Evolutionary conservation across 2,113 vertebrate species (phyloP), one percentile per base, ranked within the genome.

Genomic region (Calidris pygmaea): DNA sequence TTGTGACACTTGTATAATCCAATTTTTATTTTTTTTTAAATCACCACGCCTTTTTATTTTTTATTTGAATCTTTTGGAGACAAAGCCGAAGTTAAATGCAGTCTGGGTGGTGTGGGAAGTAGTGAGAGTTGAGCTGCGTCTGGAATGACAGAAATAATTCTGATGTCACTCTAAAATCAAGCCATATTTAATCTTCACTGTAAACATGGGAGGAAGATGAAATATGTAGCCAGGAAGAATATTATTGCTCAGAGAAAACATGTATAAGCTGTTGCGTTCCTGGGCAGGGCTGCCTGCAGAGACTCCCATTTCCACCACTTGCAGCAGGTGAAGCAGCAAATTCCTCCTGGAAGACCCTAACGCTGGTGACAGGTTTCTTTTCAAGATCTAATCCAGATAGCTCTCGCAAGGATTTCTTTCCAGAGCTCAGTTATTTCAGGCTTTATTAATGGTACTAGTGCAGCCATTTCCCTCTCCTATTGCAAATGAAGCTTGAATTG

Each of bases 401-500:
- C 21, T 62, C 63, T 87, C 6, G 3, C 18, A 83, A 32, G 45
- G 45, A 50, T 84, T 96, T 83, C 10, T 35, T 79, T 62, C 32
- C 87, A 62, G 53, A 87, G 58, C 18, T 66, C 43, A 29, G 30
- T 81, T 92, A 48, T 81, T 91, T 94, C 35, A 43, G 56, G 29
- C 24, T 95, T 96, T 89, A 83, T 94, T 93, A 81, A 86, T 84
- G 60, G 52, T 14, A 16, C 15, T 59, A 29, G 21, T 73, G 29
- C 74, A 87, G 56, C 60, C 34, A 5, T 90, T 93, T 93, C 60
- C 59, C 56, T 72, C 47, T 73, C 0, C 26, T 96, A 53, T 75
- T 18, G 9, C 65, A 78, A 71, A 47, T 55, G 65, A 71, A 10
- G 5, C 13, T 92, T 66, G 76, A 90, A 29, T 93, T 76, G 68